These are phyloP conservation scores for Lithodes maja DNA, from an alignment of 2,888 invertebrate species.

Conservation along the genomic window DNA sequence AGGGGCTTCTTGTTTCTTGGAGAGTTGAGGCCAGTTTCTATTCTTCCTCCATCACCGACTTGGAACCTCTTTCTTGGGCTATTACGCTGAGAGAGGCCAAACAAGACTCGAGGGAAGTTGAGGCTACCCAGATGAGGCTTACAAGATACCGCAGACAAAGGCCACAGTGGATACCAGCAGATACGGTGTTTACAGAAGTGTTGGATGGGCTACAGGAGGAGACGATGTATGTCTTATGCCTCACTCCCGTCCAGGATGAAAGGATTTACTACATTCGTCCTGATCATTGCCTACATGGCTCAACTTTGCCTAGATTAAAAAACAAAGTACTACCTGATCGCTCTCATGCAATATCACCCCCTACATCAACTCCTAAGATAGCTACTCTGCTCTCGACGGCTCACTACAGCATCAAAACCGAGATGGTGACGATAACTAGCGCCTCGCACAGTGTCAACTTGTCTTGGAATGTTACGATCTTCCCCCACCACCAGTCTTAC, in stretches of 20 bases:
- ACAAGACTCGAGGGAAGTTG: slow-evolving; percentile 30
- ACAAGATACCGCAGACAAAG: slow-evolving; percentile 38
- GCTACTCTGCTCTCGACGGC: background rate
- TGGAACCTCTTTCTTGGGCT: slow-evolving; percentile 52
- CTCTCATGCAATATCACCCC: background rate
- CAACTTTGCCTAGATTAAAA: background rate
- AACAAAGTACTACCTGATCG: background rate
- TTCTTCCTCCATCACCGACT: background rate
- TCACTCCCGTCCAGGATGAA: slow-evolving; percentile 30
- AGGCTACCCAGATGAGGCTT: slow-evolving; percentile 38
- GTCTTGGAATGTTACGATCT: slow-evolving; percentile 57
- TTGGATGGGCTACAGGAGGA: slow-evolving; percentile 36
- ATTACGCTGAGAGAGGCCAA: slow-evolving; percentile 29
- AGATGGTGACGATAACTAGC: slow-evolving; percentile 29
- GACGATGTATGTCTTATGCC: slow-evolving; percentile 46
- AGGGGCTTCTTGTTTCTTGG: slow-evolving; percentile 55
- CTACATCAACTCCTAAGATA: slow-evolving; percentile 7
- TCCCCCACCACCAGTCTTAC: background rate
- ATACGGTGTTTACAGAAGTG: slow-evolving; percentile 46
- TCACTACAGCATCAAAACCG: slow-evolving; percentile 40
- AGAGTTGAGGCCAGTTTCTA: slow-evolving; percentile 52
- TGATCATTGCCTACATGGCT: slow-evolving; percentile 42
- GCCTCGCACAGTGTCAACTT: slow-evolving; percentile 29
- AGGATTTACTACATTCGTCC: slow-evolving; percentile 41
- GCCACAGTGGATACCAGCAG: slow-evolving; percentile 32